These are phyloP conservation scores for Diorhabda elongata DNA, from an alignment of 1,140 invertebrate species.

Conservation along the genomic window DNA sequence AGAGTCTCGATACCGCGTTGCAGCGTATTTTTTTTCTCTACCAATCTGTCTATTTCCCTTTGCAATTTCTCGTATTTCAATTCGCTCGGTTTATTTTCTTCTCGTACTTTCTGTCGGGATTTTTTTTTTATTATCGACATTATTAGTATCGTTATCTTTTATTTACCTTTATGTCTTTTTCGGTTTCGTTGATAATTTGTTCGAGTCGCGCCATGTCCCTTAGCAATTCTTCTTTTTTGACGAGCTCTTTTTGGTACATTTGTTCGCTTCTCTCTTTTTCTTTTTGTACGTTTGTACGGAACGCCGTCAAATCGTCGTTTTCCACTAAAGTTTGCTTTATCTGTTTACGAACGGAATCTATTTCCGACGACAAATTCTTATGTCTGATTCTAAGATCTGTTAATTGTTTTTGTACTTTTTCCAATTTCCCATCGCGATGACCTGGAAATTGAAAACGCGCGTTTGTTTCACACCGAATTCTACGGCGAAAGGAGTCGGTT, in stretches of 20 bases:
- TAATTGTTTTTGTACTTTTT: constrained; percentile 58
- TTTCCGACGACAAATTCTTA: constrained; percentile 43
- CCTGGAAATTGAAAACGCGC: constrained; percentile 17
- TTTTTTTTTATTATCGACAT: too few species aligned
- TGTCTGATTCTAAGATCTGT: constrained; percentile 25
- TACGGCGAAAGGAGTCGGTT: too few species aligned
- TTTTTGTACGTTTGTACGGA: constrained; percentile 55
- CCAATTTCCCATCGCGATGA: constrained; percentile 60
- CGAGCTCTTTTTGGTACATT: constrained; percentile 25
- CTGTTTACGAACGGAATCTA: constrained; percentile 54
- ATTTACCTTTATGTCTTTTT: constrained; percentile 53
- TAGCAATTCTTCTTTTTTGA: constrained; percentile 28
- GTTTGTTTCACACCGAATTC: too few species aligned
- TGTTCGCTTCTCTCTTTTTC: constrained; percentile 48
- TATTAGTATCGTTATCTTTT: too few species aligned
- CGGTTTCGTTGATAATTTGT: constrained; percentile 51
- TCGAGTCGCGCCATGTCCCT: constrained; percentile 27
- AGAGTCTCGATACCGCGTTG: too few species aligned
- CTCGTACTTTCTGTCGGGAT: too few species aligned
- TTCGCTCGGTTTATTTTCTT: too few species aligned
- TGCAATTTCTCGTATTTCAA: too few species aligned
- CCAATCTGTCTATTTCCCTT: too few species aligned
- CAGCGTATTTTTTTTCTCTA: too few species aligned
- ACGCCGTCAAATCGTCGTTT: constrained; percentile 59
- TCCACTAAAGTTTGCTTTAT: constrained; percentile 59